phyloP scores from a whole-genome alignment of 2,113 vertebrate species.

The Mellivora capensis region DNA sequence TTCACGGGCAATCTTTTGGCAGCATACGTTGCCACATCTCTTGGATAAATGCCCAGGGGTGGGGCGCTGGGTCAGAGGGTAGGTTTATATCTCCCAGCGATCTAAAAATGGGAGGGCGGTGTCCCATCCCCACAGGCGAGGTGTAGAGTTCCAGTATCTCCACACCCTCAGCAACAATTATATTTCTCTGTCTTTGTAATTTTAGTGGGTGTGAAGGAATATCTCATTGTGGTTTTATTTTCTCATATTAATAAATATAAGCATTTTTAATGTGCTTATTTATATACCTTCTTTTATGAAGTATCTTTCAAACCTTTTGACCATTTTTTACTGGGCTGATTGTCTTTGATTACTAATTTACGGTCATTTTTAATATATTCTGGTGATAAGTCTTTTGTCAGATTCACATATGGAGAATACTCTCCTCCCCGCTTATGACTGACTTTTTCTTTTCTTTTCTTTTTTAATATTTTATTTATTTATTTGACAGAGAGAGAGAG shows the following conservation, averaged over 20 bases:
- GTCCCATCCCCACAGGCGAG: not conserved
- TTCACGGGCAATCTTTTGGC: not conserved
- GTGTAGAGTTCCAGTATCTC: too few relatives aligned
- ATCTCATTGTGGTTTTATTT: not conserved
- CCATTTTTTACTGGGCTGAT: not conserved
- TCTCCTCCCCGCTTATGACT: not conserved
- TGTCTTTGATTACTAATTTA: not conserved
- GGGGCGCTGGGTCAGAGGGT: not conserved
- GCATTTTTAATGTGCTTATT: not conserved
- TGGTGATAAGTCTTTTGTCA: not conserved
- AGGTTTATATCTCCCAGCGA: not conserved
- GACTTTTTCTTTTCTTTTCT: not conserved
- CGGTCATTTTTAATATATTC: not conserved
- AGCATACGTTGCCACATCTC: not conserved
- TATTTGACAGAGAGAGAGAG: too few relatives aligned
- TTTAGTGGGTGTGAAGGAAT: not conserved
- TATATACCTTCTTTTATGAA: not conserved
- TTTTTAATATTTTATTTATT: too few relatives aligned
- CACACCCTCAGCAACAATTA: not conserved
- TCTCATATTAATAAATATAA: not conserved
- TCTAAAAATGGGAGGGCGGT: not conserved
- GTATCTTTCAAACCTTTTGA: not conserved
- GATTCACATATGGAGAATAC: not conserved
- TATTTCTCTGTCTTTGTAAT: not conserved
- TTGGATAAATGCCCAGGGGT: not conserved